phyloP scores from a whole-genome alignment of 2,113 vertebrate species.

The Ictalurus punctatus region DNA sequence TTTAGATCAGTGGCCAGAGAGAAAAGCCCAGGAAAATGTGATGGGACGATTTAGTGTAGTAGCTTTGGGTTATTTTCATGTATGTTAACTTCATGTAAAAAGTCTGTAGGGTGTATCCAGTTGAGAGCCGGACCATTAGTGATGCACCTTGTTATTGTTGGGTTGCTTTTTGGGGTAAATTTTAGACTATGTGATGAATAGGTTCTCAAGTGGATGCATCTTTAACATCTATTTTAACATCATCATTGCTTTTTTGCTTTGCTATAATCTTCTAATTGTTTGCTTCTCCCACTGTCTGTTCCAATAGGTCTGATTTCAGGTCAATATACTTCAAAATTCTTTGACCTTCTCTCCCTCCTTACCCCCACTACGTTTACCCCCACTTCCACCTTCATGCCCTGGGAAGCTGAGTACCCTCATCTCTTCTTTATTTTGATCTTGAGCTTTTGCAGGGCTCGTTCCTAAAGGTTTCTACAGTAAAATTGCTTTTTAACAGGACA shows the following conservation, averaged over 20 bases:
- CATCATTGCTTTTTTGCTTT: slow-evolving; percentile 54
- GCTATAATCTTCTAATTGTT: slow-evolving; percentile 56
- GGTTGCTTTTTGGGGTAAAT: background rate
- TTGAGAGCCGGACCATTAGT: background rate
- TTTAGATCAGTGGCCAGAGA: background rate
- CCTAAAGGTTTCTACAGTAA: slow-evolving; percentile 25
- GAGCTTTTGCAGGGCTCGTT: slow-evolving; percentile 37
- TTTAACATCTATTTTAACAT: slow-evolving; percentile 32
- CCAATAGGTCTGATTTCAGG: slow-evolving; percentile 65
- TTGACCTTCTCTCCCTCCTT: slow-evolving; percentile 58
- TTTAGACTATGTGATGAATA: background rate
- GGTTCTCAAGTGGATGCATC: slow-evolving; percentile 20
- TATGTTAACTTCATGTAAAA: slow-evolving; percentile 6
- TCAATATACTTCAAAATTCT: slow-evolving; percentile 64
- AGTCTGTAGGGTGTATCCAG: slow-evolving; percentile 11
- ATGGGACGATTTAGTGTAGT: background rate
- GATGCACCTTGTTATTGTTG: background rate
- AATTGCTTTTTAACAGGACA: background rate
- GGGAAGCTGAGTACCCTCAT: slow-evolving; percentile 64
- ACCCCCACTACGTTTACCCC: slow-evolving; percentile 54
- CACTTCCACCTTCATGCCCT: slow-evolving; percentile 51
- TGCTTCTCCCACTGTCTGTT: slow-evolving; percentile 58
- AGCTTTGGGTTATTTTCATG: slow-evolving; percentile 10
- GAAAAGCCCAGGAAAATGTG: background rate
- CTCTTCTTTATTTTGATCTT: slow-evolving; percentile 48